Conservation (phyloP, 2,888 invertebrate species). For the Mimumesa dahlbomi region DNA sequence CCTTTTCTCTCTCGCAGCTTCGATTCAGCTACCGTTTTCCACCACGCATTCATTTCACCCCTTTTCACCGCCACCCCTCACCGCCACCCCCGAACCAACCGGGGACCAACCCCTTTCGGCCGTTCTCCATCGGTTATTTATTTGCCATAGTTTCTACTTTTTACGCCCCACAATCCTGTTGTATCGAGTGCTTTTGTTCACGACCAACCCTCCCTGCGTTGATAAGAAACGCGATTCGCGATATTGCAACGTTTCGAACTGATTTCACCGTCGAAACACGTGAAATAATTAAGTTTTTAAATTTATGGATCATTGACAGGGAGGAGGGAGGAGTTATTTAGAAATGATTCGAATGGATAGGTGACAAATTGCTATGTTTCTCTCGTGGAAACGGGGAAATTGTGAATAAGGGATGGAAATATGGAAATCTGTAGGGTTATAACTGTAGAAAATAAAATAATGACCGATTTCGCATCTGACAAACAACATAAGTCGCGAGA, state of each 20-base stretch:
- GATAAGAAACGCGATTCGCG: slow-evolving; percentile 35
- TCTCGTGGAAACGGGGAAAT: too few species aligned
- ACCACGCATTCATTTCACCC: slow-evolving; percentile 60
- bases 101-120: slow-evolving; percentile 38
- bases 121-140: slow-evolving; percentile 63
- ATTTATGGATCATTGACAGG: too few species aligned
- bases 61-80: slow-evolving; percentile 15
- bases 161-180: slow-evolving; percentile 44
- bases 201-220: slow-evolving; percentile 7
- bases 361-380: too few species aligned
- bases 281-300: too few species aligned
- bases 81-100: slow-evolving; percentile 29
- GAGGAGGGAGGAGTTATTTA: too few species aligned
- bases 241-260: too few species aligned
- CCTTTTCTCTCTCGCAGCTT: slow-evolving; percentile 39
- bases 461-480: too few species aligned
- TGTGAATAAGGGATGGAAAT: too few species aligned
- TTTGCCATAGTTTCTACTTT: slow-evolving; percentile 63
- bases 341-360: too few species aligned
- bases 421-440: too few species aligned
- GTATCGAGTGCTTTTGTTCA: slow-evolving; percentile 51
- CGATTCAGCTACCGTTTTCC: slow-evolving; percentile 52
- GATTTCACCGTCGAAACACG: too few species aligned
- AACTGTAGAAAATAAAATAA: too few species aligned
- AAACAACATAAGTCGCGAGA: background rate